phyloP scores from a whole-genome alignment of 2,888 invertebrate genomes.

The Cremastinae sp. region DNA sequence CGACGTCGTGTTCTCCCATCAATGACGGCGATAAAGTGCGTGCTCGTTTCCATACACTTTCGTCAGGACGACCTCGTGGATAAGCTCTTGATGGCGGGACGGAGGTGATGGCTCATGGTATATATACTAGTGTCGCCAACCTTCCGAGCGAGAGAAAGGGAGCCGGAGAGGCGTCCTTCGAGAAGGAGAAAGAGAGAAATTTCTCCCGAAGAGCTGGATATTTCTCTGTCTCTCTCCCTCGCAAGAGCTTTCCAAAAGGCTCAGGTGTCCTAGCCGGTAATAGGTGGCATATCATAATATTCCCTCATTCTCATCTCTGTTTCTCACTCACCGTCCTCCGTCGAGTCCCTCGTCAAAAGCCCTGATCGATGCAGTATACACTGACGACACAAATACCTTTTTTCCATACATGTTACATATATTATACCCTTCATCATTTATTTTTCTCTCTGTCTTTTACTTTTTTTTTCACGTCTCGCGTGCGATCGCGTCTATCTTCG shows the following conservation, averaged over 20 bases:
- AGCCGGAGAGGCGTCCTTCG: no score
- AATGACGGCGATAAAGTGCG: constrained; percentile 70
- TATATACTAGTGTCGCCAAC: constrained; percentile 37
- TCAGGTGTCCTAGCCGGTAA: constrained; percentile 78
- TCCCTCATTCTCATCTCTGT: constrained; percentile 64
- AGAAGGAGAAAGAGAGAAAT: no score
- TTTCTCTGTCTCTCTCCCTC: no score
- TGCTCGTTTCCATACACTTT: constrained; percentile 74
- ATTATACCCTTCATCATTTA: no score
- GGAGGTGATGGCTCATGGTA: constrained; percentile 31
- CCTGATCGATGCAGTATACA: constrained; percentile 76
- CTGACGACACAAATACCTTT: constrained; percentile 65
- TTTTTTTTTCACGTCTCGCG: no score
- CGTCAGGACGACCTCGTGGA: constrained; percentile 21
- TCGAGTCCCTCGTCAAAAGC: constrained; percentile 72
- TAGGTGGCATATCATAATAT: constrained; percentile 76
- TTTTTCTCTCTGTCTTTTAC: no score
- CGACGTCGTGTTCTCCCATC: neutral
- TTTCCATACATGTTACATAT: no score
- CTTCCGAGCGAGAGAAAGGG: constrained; percentile 58
- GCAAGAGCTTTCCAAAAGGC: constrained; percentile 66
- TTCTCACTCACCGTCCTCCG: constrained; percentile 51
- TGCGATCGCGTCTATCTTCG: no score
- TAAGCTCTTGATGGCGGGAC: constrained; percentile 36
- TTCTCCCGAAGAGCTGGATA: no score